Percentiles rank a stretch among this genome's conserved stretches.
Conservation (phyloP, 2,888 invertebrate genomes). For the Stenotaenia linearis region DNA sequence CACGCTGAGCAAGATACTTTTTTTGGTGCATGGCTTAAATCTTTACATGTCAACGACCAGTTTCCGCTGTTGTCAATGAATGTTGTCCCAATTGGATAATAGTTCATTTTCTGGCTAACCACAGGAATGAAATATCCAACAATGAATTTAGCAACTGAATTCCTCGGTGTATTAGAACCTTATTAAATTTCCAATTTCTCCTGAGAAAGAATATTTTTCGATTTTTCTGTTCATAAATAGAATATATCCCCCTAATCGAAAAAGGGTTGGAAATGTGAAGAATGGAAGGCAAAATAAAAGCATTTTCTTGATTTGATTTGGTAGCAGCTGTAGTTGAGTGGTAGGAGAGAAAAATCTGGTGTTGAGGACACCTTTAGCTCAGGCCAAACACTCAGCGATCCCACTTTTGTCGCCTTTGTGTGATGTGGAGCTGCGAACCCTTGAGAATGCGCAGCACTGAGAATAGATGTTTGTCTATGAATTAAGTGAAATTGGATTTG, state of each 20-base stretch:
- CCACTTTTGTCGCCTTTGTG: neutral
- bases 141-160: neutral
- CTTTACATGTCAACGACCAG: conserved; percentile 7
- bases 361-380: neutral
- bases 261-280: too few species aligned
- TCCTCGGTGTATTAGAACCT: neutral
- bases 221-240: too few species aligned
- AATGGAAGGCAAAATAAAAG: neutral
- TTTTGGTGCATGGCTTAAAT: neutral
- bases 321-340: neutral
- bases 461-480: conserved; percentile 9
- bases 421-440: neutral
- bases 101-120: neutral
- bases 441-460: neutral
- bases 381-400: neutral
- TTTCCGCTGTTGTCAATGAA: neutral
- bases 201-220: too few species aligned
- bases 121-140: neutral
- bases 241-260: too few species aligned
- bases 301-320: neutral
- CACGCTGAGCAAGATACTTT: neutral
- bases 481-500: neutral
- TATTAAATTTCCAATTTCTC: too few species aligned
- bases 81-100: conserved; percentile 4
- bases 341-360: neutral